Evolutionary conservation across 1,140 invertebrate species (phyloP).

Genomic region (Aphelinus certus): DNA sequence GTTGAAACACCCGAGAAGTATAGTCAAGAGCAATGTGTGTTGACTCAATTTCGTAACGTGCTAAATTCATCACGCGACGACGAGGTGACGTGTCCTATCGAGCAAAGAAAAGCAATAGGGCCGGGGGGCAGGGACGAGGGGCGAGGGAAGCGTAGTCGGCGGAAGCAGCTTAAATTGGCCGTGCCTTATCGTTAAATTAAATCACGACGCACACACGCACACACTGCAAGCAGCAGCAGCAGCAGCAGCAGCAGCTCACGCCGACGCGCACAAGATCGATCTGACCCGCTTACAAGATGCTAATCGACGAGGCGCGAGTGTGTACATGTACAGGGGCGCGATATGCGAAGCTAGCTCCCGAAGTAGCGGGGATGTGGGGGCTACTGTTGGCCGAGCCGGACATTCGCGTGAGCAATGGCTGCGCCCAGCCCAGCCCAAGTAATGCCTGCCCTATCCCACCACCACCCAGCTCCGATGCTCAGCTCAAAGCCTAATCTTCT

Average conservation of each 20-base stretch:
- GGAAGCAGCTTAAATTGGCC: constrained; percentile 36
- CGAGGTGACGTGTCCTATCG: neutral
- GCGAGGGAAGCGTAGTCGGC: neutral
- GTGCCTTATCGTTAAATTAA: constrained; percentile 36
- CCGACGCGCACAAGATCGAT: constrained; percentile 23
- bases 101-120: neutral
- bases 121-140: neutral
- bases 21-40: neutral
- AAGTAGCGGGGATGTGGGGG: too few relatives aligned
- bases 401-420: constrained; percentile 35
- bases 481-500: too few relatives aligned
- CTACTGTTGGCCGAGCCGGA: neutral
- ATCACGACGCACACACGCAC: constrained; percentile 7
- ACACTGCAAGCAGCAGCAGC: neutral
- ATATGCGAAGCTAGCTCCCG: too few relatives aligned
- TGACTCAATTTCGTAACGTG: neutral
- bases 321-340: neutral
- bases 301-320: constrained; percentile 10
- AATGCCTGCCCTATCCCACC: constrained; percentile 7
- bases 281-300: constrained; percentile 36
- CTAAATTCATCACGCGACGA: constrained; percentile 20
- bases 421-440: constrained; percentile 20
- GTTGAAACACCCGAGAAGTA: too few relatives aligned
- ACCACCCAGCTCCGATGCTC: too few relatives aligned
- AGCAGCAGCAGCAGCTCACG: neutral